Base-by-base conservation (phyloP, 2,888 invertebrate species). In the Drosophila hawaiiensis region DNA sequence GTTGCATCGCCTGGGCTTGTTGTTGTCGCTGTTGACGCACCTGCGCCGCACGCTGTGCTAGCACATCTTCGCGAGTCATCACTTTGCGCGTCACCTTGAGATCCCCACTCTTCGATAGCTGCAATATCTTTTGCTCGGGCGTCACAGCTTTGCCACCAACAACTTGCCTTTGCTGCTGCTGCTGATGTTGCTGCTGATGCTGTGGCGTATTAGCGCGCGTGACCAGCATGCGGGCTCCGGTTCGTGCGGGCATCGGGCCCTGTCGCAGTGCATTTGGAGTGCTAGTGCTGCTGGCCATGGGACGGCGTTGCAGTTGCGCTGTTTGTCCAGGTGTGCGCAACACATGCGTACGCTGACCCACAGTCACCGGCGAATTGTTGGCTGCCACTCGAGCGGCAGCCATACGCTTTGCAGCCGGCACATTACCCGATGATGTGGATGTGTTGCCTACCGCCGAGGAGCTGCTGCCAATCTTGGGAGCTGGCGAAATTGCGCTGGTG, bases 61-160 rank as follows among this genome's bases (percentile, higher is more conserved):
- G 68, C 10, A 87, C 61, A 74, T 92, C 92, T 47, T 92, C 92
- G 10, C 92, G 90, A n/a, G 92, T 90, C 85, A 92, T 92, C n/a
- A 93, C 89, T 91, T 91, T 94, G 85, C 89, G 94, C 80, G 92
- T 94, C 78, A 91, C 94, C 91, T 91, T 94, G 89, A 83, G 93
- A 92, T 92, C 94, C 80, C 83, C 94, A 85, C 91, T 94, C 89
- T 94, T 94, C 1, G 94, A 94, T 1, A 94, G 92, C 33, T 94
- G 94, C 10, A 93, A 72, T 35, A 93, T 93, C 84, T 93, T 93
- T 68, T 93, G 93, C 67, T 93, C 93, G 0, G 93, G 93, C 14
- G 93, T 93, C 25, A 93, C 91, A 37, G 82, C 88, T 54, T 92
- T 92, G 14, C 47, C 56, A 12, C 73, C 65, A 58, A 68, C 59